phyloP scores from a whole-genome alignment of 1,140 invertebrate species.

The Dreissena rostriformis region DNA sequence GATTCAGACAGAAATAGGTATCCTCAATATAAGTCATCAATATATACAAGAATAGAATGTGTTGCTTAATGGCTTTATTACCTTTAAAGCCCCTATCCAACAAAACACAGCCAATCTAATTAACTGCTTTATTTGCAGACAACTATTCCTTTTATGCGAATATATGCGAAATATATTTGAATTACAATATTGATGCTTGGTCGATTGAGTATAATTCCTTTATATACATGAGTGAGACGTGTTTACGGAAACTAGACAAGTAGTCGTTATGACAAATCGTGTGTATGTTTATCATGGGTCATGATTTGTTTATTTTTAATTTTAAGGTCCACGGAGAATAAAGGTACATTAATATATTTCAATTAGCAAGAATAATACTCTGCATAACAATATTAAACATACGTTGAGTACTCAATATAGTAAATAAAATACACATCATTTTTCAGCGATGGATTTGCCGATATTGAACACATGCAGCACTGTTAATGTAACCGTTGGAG shows the following conservation, averaged over 20 bases:
- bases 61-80: too few relatives aligned
- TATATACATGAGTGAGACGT: too few relatives aligned
- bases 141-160: too few relatives aligned
- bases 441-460: background rate
- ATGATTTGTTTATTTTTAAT: constrained; percentile 5
- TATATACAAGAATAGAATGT: too few relatives aligned
- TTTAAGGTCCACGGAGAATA: background rate
- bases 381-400: background rate
- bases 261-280: background rate
- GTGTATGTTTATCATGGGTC: background rate
- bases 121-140: too few relatives aligned
- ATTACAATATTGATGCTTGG: too few relatives aligned
- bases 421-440: background rate
- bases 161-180: too few relatives aligned
- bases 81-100: too few relatives aligned
- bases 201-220: too few relatives aligned
- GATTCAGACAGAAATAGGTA: constrained; percentile 2
- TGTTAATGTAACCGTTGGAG: background rate
- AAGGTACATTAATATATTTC: background rate
- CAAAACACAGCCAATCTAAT: too few relatives aligned
- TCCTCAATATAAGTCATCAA: background rate
- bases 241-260: too few relatives aligned
- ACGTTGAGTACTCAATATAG: background rate
- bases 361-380: background rate
- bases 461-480: background rate